phyloP scores from a whole-genome alignment of 1,140 invertebrate species.

The Aleiodes sp. region DNA sequence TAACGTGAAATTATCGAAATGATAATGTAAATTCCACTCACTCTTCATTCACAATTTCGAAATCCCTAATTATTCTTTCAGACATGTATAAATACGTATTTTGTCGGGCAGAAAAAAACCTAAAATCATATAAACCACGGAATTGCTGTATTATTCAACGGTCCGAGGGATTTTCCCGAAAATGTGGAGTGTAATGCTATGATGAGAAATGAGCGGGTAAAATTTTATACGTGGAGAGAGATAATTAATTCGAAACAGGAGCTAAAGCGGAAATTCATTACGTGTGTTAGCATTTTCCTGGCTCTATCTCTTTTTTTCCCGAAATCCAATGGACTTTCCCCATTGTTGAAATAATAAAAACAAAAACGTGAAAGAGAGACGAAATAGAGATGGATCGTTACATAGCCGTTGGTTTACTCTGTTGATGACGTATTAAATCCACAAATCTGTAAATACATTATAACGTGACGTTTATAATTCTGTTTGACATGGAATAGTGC shows the following conservation, averaged over 20 bases:
- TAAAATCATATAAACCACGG: neutral
- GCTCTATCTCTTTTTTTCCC: neutral
- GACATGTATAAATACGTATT: neutral
- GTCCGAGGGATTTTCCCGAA: neutral
- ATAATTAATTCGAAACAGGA: conserved; percentile 9
- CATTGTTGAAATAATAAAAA: conserved; percentile 13
- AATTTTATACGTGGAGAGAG: neutral
- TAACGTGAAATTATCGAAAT: no score
- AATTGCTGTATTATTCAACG: conserved; percentile 1
- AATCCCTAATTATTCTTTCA: neutral
- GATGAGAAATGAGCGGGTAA: neutral
- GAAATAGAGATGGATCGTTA: no score
- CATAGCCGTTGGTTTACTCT: neutral
- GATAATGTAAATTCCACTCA: no score
- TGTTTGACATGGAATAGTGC: conserved; percentile 45
- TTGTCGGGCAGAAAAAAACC: no score
- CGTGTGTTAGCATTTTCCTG: conserved; percentile 7
- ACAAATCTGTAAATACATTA: conserved; percentile 30
- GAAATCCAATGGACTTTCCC: neutral
- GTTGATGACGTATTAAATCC: conserved; percentile 22
- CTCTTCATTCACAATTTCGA: no score
- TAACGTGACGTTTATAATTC: conserved; percentile 38
- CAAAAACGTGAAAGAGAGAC: neutral
- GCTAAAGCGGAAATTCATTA: conserved; percentile 1
- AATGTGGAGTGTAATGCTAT: neutral